These are phyloP conservation scores for Saimiri boliviensis DNA, from an alignment of 2,113 vertebrate species.

Conservation along the genomic window DNA sequence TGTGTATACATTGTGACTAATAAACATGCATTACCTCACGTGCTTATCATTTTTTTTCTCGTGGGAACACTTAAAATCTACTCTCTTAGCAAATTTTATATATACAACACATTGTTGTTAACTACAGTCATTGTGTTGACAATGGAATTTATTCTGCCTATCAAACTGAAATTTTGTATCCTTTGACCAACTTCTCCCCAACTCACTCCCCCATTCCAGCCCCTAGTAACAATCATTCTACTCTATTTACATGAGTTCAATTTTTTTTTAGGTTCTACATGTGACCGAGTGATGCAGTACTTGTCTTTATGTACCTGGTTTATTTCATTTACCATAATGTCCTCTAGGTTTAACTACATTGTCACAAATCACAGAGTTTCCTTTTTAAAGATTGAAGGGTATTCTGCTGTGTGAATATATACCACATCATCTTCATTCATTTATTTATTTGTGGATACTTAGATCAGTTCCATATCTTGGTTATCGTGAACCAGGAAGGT, in stretches of 20 bases:
- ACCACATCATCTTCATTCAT: neutral
- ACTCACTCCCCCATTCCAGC: neutral
- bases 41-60: neutral
- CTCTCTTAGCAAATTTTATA: neutral
- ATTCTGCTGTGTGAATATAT: neutral
- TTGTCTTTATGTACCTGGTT: neutral
- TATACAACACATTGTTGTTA: neutral
- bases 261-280: neutral
- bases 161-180: neutral
- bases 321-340: neutral
- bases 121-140: neutral
- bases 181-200: neutral
- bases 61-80: neutral
- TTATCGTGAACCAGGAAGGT: neutral
- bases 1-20: neutral
- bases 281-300: neutral
- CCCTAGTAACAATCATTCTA: neutral
- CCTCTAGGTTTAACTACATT: neutral
- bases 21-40: neutral
- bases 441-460: neutral
- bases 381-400: neutral
- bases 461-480: neutral
- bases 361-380: neutral
- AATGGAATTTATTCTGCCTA: neutral
- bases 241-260: neutral